phyloP scores from a whole-genome alignment of 2,797 vertebrate species.

The Crotalus adamanteus region DNA sequence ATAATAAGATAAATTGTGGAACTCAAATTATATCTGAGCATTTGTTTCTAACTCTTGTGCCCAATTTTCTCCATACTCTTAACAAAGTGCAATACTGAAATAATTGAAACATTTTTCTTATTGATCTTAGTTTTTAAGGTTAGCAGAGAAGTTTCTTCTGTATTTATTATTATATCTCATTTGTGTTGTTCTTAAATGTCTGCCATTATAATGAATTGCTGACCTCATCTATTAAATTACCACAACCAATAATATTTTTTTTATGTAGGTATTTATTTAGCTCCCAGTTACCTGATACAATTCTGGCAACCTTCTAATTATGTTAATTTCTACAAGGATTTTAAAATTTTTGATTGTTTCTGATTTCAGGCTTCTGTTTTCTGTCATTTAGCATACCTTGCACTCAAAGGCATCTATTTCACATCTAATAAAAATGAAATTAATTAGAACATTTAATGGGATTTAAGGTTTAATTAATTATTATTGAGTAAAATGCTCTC shows the following conservation, averaged over 20 bases:
- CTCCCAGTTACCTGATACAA: constrained; percentile 23
- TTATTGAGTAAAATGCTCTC: not conserved
- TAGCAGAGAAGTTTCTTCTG: not conserved
- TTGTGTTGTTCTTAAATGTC: constrained; percentile 17
- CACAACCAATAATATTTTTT: not conserved
- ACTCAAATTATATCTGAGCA: not conserved
- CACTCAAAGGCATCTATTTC: not conserved
- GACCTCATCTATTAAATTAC: not conserved
- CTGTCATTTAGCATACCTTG: not conserved
- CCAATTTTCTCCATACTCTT: not conserved
- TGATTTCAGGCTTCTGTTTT: constrained; percentile 15
- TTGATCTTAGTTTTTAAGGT: not conserved
- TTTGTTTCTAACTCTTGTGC: not conserved
- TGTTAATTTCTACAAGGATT: not conserved
- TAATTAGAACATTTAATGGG: not conserved
- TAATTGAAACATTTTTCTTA: not conserved
- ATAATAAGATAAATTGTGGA: not conserved
- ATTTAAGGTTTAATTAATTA: not conserved
- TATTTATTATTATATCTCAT: not conserved
- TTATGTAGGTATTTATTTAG: constrained; percentile 17
- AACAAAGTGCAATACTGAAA: not conserved
- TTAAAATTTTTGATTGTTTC: not conserved
- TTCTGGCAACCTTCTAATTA: constrained; percentile 17
- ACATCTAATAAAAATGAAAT: not conserved
- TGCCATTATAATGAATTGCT: constrained; percentile 5